These are phyloP conservation scores for Actenoides lindsayi DNA, from an alignment of 2,113 vertebrate genomes.

Conservation along the genomic window DNA sequence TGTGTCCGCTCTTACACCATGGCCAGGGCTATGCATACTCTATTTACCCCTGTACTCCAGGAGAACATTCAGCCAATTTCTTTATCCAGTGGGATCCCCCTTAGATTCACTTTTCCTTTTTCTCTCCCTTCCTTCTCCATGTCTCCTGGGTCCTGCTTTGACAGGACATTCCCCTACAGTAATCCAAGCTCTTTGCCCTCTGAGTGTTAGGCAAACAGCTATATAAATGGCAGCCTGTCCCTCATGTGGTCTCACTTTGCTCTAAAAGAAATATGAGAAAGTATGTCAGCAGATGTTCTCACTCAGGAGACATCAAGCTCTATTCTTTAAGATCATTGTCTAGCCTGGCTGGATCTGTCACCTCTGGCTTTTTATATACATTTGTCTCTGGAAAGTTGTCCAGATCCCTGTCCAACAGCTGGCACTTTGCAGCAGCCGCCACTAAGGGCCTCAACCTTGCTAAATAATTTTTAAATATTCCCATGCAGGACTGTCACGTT, in stretches of 20 bases:
- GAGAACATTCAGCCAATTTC: neutral
- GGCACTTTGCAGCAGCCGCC: neutral
- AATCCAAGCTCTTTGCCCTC: neutral
- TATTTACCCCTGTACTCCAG: neutral
- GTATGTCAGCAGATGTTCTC: neutral
- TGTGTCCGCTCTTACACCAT: neutral
- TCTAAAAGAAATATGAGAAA: neutral
- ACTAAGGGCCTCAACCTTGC: neutral
- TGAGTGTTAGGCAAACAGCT: neutral
- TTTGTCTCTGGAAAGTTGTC: neutral
- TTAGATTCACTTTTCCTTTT: neutral
- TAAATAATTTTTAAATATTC: neutral
- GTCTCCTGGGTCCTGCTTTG: neutral
- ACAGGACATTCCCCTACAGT: neutral
- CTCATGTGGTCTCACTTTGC: accelerated
- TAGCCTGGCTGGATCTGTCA: neutral
- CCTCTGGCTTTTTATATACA: neutral
- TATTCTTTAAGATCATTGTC: neutral
- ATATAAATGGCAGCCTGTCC: neutral
- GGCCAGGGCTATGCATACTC: accelerated
- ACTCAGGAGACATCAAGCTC: neutral
- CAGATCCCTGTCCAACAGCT: neutral
- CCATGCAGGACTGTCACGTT: neutral
- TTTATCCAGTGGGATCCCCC: neutral
- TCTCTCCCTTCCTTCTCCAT: neutral